Conservation (phyloP, 2,797 vertebrate genomes). For the Poecile montanus region DNA sequence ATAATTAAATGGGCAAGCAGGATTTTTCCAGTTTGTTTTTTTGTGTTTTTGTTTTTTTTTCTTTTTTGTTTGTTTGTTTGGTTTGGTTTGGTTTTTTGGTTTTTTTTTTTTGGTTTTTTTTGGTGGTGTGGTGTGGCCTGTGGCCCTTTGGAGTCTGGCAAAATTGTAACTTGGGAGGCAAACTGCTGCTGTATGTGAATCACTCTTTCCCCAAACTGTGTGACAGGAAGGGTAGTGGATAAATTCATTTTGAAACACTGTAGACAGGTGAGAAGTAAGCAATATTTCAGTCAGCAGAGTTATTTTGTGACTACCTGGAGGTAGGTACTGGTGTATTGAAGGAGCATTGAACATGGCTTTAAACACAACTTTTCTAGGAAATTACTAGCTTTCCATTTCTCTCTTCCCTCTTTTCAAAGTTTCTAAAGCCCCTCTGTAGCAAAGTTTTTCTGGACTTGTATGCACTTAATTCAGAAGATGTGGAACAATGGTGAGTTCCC, state of each 20-base stretch:
- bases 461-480: background rate
- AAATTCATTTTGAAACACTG: background rate
- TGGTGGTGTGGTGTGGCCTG: rapidly evolving
- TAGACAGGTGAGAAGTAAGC: slow-evolving; percentile 11
- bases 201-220: background rate
- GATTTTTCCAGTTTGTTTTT: background rate
- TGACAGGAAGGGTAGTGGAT: background rate
- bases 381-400: background rate
- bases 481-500: background rate
- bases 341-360: background rate
- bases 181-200: background rate
- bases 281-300: background rate
- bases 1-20: background rate
- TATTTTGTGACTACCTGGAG: slow-evolving; percentile 17
- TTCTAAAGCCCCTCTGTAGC: background rate
- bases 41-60: no score
- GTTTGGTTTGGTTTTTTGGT: no score
- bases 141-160: background rate
- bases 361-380: slow-evolving; percentile 32
- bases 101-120: background rate
- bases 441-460: background rate
- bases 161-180: background rate
- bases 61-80: no score
- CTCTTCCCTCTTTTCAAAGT: background rate
- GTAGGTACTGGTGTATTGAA: background rate